A percentile compares a stretch with the other conserved stretches of the same genome.
Conservation (phyloP, 1,140 invertebrate genomes). For the Drosophila teissieri region DNA sequence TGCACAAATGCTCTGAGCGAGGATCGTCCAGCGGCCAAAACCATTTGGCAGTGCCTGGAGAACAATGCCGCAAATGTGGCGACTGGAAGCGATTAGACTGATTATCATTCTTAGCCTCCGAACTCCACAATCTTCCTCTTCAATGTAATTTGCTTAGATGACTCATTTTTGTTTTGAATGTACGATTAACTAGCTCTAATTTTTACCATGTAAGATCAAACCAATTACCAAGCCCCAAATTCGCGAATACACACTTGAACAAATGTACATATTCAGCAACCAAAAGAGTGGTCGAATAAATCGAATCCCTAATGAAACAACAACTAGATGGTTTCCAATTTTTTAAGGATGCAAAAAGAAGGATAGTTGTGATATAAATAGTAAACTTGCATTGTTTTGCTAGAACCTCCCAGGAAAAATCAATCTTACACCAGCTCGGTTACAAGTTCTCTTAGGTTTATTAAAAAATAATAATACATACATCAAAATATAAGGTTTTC, state of each 20-base stretch:
- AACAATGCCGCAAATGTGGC: conserved; percentile 54
- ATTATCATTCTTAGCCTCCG: not conserved
- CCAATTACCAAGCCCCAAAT: too few relatives aligned
- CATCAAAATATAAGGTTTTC: conserved; percentile 70
- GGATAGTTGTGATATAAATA: not conserved
- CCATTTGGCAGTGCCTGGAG: conserved; percentile 66
- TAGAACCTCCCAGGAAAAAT: conserved; percentile 2
- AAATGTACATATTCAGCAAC: conserved; percentile 20
- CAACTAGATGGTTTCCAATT: not conserved
- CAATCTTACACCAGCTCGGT: conserved; percentile 9
- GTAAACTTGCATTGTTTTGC: not conserved
- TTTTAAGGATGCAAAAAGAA: not conserved
- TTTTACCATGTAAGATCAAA: not conserved
- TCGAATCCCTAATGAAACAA: not conserved
- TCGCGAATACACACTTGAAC: too few relatives aligned
- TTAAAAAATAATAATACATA: conserved; percentile 74
- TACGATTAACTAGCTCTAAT: conserved; percentile 2
- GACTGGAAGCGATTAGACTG: conserved; percentile 28
- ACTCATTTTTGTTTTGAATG: conserved; percentile 1
- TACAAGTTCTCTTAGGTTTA: conserved; percentile 62
- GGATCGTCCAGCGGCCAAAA: conserved; percentile 87
- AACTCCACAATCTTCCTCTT: conserved; percentile 1
- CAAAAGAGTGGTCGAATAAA: conserved; percentile 1
- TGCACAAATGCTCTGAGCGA: conserved; percentile 88
- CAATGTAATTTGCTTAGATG: not conserved